Evolutionary conservation across 2,888 invertebrate species (phyloP).

Genomic region (Celastrina argiolus): DNA sequence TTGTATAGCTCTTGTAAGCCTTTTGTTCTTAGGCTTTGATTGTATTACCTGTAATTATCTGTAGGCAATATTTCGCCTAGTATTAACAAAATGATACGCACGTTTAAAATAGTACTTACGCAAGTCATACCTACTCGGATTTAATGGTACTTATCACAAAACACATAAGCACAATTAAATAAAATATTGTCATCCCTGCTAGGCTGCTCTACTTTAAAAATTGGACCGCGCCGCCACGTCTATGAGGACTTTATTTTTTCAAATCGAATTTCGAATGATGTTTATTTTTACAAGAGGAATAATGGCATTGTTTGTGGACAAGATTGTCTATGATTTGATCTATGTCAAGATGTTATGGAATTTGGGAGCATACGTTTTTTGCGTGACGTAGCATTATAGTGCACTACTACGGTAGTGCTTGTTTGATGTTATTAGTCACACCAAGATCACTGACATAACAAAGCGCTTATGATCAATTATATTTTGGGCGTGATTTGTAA

Average conservation of each 20-base stretch:
- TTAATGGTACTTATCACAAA: too few species aligned
- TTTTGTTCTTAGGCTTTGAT: too few species aligned
- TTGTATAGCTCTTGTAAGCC: too few species aligned
- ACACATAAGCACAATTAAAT: not conserved
- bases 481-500: not conserved
- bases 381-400: constrained; percentile 56
- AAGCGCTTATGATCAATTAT: not conserved
- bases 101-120: too few species aligned
- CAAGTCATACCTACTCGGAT: too few species aligned
- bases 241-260: constrained; percentile 52
- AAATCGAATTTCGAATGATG: constrained; percentile 51
- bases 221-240: constrained; percentile 58
- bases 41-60: too few species aligned
- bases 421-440: constrained; percentile 27
- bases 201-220: constrained; percentile 57
- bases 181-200: constrained; percentile 44
- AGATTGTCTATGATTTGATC: constrained; percentile 61
- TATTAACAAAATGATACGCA: too few species aligned
- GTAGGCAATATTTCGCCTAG: too few species aligned
- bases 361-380: constrained; percentile 51
- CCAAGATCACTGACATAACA: not conserved
- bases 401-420: constrained; percentile 31
- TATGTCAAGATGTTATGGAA: constrained; percentile 45
- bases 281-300: constrained; percentile 61
- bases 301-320: constrained; percentile 73